These are phyloP conservation scores for Rachycentron canadum DNA, from an alignment of 2,797 vertebrate genomes.

Conservation along the genomic window DNA sequence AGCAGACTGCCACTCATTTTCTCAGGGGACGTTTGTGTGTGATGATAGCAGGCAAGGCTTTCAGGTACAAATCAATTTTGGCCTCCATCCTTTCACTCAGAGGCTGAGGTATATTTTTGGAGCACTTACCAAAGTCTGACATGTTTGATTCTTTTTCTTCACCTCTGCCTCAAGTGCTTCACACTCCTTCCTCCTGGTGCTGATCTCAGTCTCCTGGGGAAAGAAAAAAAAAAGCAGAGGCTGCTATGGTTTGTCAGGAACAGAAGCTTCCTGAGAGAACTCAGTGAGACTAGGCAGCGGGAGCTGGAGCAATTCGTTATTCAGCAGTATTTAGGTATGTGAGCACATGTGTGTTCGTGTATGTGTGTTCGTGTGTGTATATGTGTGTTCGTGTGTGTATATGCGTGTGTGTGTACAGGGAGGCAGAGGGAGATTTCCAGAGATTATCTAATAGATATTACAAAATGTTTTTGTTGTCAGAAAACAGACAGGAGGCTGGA, in stretches of 20 bases:
- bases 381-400: neutral
- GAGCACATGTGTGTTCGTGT: slow-evolving; percentile 1
- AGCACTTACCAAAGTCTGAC: slow-evolving; percentile 90
- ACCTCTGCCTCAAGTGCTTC: slow-evolving; percentile 84
- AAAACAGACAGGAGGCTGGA: slow-evolving; percentile 33
- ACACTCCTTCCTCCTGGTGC: slow-evolving; percentile 85
- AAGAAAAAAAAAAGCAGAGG: slow-evolving; percentile 54
- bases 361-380: neutral
- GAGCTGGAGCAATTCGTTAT: slow-evolving; percentile 37
- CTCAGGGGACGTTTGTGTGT: slow-evolving; percentile 67
- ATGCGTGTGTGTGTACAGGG: slow-evolving; percentile 21
- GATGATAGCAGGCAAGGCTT: slow-evolving; percentile 66
- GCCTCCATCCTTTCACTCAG: slow-evolving; percentile 61
- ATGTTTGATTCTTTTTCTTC: slow-evolving; percentile 89
- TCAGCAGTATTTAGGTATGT: slow-evolving; percentile 37
- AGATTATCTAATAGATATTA: slow-evolving; percentile 43
- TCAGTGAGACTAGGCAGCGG: slow-evolving; percentile 24
- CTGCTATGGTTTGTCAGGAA: slow-evolving; percentile 66
- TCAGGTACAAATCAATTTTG: slow-evolving; percentile 78
- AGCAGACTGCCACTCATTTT: slow-evolving; percentile 49
- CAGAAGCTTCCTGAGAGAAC: slow-evolving; percentile 53
- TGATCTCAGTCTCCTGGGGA: slow-evolving; percentile 86
- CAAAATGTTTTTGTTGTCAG: slow-evolving; percentile 23
- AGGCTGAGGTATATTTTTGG: slow-evolving; percentile 73
- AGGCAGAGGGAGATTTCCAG: slow-evolving; percentile 21